Evolutionary conservation across 2,888 invertebrate species (phyloP).

Genomic region (Pseudanteris insignis): DNA sequence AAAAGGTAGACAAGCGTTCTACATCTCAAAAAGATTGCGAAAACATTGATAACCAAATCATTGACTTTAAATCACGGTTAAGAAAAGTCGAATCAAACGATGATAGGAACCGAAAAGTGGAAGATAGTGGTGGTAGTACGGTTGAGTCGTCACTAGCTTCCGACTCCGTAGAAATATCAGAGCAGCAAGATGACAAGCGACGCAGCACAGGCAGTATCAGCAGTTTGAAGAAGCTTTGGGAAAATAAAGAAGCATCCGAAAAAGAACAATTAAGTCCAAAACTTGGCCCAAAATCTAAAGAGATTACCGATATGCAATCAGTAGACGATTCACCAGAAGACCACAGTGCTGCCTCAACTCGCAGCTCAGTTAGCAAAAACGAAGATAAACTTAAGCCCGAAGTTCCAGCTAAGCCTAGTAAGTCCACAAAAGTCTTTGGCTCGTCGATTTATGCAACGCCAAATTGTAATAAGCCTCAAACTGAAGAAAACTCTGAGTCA

Average conservation of each 20-base stretch:
- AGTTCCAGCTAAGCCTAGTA: conserved; percentile 68
- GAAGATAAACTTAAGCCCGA: conserved; percentile 66
- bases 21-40: conserved; percentile 70
- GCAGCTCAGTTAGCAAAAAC: conserved; percentile 64
- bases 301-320: conserved; percentile 26
- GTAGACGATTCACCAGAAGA: conserved; percentile 66
- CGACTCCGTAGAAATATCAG: conserved; percentile 63
- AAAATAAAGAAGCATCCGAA: conserved; percentile 75
- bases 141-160: conserved; percentile 45
- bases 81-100: conserved; percentile 73
- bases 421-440: conserved; percentile 66
- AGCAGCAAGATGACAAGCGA: conserved; percentile 83
- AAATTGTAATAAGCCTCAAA: conserved; percentile 55
- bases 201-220: conserved; percentile 93
- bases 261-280: conserved; percentile 75
- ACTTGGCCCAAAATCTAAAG: conserved; percentile 57
- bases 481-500: conserved; percentile 43
- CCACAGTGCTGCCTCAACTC: conserved; percentile 64
- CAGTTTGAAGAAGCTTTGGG: conserved; percentile 92
- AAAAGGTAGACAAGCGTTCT: conserved; percentile 77
- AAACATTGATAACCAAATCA: conserved; percentile 72
- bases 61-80: conserved; percentile 85
- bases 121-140: conserved; percentile 53
- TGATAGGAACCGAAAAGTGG: conserved; percentile 53
- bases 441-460: conserved; percentile 85